Base-by-base conservation (phyloP, 2,888 invertebrate genomes). In the Ethmia dodecea region DNA sequence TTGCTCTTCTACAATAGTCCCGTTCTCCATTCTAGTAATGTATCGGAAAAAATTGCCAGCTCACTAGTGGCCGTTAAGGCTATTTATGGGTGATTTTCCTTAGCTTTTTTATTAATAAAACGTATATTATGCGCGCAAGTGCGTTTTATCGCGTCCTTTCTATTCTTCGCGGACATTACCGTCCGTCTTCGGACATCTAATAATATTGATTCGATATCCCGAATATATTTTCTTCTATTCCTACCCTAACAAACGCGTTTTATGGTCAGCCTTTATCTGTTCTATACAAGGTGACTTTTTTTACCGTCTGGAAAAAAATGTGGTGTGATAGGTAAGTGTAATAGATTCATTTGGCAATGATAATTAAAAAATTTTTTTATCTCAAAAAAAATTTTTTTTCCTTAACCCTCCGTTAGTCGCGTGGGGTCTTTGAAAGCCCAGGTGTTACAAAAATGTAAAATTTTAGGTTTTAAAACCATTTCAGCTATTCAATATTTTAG, bases 61-160 rank as follows among this genome's bases (percentile, higher is more conserved):
- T 77, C 74, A 69, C 72, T 76, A 78, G 70, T 75, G 72, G 77
- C 73, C 79, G 71, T 86, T 84, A 83, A 51, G 73, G 78, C 77
- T 84, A 84, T 86, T 86, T 86, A 86, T 86, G 73, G 84, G 69
- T 66, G 78, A 84, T 84, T 84, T 65, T 55, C 67, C 61, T 57
- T 69, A 73, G 70, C 71, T 80, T 81, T 84, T 86, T 86, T 86
- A 86, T 86, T 86, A 86, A 86, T 84, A 86, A 84, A 86, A 84
- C 81, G 81, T 80, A 83, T 83, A 84, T 84, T 84, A 81, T 80
- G 84, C 81, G 81, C 84, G 61, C 84, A 84, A 83, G 84, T 86
- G 86, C 72, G 83, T 84, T 86, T 84, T 86, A 84, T 64, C 71
- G 62, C 43, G 59, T 61, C 64, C 76, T 74, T 69, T 68, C 67